Percentiles rank a stretch among this genome's conserved stretches.
Conservation (phyloP, 2,113 vertebrate species). For the Toxotes jaculatrix region DNA sequence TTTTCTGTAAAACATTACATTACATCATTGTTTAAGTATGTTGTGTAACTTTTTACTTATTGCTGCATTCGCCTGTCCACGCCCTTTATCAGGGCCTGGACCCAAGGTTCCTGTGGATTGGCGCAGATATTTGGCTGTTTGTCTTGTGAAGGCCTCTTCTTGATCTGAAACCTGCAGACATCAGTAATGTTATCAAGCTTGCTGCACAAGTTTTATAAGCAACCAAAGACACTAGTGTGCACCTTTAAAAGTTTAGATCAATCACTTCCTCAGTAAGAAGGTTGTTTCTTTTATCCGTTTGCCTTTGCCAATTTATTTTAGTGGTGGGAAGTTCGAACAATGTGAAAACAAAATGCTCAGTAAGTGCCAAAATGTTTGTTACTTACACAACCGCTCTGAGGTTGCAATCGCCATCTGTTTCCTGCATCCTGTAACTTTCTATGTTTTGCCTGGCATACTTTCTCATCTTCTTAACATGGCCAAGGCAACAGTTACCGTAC, state of each 20-base stretch:
- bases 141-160: accelerated
- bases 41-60: conserved; percentile 44
- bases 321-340: not conserved
- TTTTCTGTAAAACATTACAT: not conserved
- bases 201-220: not conserved
- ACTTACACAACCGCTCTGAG: conserved; percentile 83
- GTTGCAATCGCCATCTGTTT: conserved; percentile 85
- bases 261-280: not conserved
- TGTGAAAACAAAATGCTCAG: not conserved
- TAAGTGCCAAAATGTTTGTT: not conserved
- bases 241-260: not conserved
- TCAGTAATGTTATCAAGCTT: not conserved
- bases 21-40: not conserved
- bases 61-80: not conserved
- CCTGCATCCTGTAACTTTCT: conserved; percentile 70
- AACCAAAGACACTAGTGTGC: not conserved
- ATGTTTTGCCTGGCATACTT: not conserved
- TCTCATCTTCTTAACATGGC: not conserved
- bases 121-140: conserved; percentile 49
- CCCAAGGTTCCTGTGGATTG: conserved; percentile 30
- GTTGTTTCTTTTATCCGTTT: conserved; percentile 26
- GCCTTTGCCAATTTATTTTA: conserved; percentile 5
- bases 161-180: conserved; percentile 60
- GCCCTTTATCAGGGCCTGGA: not conserved
- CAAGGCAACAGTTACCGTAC: conserved; percentile 82